Base-by-base conservation (phyloP, 2,113 vertebrate genomes). In the Hemibagrus wyckioides region DNA sequence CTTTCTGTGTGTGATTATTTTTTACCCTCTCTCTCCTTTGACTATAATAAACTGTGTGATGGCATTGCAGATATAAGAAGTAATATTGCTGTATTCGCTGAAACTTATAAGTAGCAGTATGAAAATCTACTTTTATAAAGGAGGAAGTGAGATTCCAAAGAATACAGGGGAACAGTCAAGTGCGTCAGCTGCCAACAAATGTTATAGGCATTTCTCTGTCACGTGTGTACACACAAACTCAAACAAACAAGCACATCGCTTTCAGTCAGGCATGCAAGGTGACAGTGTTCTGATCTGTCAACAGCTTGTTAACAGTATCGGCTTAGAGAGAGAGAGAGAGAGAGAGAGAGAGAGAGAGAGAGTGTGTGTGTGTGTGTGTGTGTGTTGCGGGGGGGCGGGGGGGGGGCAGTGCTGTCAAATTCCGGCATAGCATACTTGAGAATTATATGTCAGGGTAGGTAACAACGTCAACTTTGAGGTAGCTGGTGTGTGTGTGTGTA, bases 241-340 rank as follows among this genome's bases (percentile, higher is more conserved):
- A 39, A 17, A 39, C 19, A 71, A 6, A 71, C 33, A 39, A 5
- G 17, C 6, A 36, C 71, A 19, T 21, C 13, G 80, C 25, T 59
- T 48, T 25, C 15, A 39, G 28, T 23, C 14, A 92, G 91, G 90
- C 94, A 94, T 94, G 93, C 36, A 88, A 59, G 63, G 89, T 10
- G 84, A 93, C 92, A 28, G 65, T 91, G 88, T 86, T 54, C 52
- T 54, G 48, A 82, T 90, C 90, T 90, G 91, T 91, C 91, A 90
- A 69, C 92, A 93, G 67, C 85, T 89, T 80, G 79, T 93, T 80
- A 69, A 57, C 50, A 84, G 57, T 92, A 91, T 93, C 90, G 41
- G 79, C 61, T 86, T 84, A 44, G 81, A 84, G 39, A 69, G 30
- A 39, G 67, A 69, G 67, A 67, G 7, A n/a, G 61, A 63, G 25